phyloP scores from a whole-genome alignment of 2,888 invertebrate genomes.

The Euzophera pinguis region DNA sequence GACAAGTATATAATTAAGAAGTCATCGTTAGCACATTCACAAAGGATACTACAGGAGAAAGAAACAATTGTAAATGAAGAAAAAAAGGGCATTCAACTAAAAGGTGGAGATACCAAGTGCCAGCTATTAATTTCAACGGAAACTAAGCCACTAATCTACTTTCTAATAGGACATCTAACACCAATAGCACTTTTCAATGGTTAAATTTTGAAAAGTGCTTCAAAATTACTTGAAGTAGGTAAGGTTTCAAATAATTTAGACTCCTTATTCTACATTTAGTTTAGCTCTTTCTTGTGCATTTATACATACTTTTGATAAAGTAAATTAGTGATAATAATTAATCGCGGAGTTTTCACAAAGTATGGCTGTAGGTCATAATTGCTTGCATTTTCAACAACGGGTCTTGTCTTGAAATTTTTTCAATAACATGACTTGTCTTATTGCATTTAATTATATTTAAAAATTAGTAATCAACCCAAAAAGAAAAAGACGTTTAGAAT shows the following conservation, averaged over 20 bases:
- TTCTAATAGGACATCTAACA: conserved; percentile 72
- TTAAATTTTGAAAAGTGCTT: conserved; percentile 27
- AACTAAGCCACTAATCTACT: conserved; percentile 69
- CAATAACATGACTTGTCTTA: too few species aligned
- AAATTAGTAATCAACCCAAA: too few species aligned
- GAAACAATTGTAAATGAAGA: conserved; percentile 50
- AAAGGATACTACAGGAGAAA: conserved; percentile 66
- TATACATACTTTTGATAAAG: background rate
- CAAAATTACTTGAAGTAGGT: conserved; percentile 8
- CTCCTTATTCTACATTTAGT: conserved; percentile 40
- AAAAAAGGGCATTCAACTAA: conserved; percentile 59
- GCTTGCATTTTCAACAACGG: too few species aligned
- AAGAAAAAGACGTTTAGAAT: too few species aligned
- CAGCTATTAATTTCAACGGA: conserved; percentile 66
- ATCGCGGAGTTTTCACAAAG: too few species aligned
- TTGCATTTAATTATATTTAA: too few species aligned
- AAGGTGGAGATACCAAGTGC: conserved; percentile 73
- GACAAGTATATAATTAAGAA: conserved; percentile 19
- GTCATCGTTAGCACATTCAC: conserved; percentile 37
- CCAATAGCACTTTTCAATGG: conserved; percentile 34
- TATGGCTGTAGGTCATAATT: too few species aligned
- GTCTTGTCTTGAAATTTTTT: too few species aligned
- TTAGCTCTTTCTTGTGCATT: conserved; percentile 26
- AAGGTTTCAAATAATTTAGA: conserved; percentile 21
- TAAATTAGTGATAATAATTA: too few species aligned